Conservation (phyloP, 2,888 invertebrate genomes). For the Tanaodytes sp. region DNA sequence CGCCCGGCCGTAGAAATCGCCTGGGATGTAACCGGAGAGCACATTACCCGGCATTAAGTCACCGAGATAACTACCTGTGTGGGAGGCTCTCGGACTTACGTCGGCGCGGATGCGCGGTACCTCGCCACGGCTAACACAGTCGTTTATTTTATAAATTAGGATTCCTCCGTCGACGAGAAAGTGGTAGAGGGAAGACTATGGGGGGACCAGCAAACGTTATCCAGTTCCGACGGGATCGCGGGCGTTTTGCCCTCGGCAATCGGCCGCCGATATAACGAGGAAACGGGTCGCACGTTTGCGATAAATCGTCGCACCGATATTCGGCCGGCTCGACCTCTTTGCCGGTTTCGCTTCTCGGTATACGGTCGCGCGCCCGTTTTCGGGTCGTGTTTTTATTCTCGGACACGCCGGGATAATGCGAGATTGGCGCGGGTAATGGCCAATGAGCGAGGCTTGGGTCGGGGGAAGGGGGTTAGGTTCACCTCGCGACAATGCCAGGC, state of each 20-base stretch:
- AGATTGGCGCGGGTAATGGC: conserved; percentile 7
- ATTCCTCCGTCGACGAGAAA: conserved; percentile 51
- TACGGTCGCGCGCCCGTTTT: background rate
- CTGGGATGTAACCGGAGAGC: conserved; percentile 67
- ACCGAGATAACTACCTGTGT: conserved; percentile 70
- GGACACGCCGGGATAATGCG: background rate
- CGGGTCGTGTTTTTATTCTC: background rate
- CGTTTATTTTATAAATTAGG: conserved; percentile 65
- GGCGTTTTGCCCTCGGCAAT: conserved; percentile 36
- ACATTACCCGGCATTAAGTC: conserved; percentile 70
- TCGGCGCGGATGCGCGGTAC: conserved; percentile 54
- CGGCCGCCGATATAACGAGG: conserved; percentile 45
- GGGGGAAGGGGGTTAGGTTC: background rate
- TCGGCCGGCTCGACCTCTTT: conserved; percentile 1
- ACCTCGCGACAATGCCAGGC: conserved; percentile 3
- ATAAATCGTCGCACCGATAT: conserved; percentile 48
- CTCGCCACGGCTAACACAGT: conserved; percentile 50
- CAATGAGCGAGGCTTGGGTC: background rate
- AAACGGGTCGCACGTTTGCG: conserved; percentile 45
- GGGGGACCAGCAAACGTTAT: conserved; percentile 50
- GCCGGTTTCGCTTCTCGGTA: background rate
- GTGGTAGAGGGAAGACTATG: too few relatives aligned
- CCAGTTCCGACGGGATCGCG: conserved; percentile 35
- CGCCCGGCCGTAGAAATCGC: conserved; percentile 56
- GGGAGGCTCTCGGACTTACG: conserved; percentile 62